These are phyloP conservation scores for Hymenochirus boettgeri DNA, from an alignment of 2,113 vertebrate genomes.

Conservation along the genomic window DNA sequence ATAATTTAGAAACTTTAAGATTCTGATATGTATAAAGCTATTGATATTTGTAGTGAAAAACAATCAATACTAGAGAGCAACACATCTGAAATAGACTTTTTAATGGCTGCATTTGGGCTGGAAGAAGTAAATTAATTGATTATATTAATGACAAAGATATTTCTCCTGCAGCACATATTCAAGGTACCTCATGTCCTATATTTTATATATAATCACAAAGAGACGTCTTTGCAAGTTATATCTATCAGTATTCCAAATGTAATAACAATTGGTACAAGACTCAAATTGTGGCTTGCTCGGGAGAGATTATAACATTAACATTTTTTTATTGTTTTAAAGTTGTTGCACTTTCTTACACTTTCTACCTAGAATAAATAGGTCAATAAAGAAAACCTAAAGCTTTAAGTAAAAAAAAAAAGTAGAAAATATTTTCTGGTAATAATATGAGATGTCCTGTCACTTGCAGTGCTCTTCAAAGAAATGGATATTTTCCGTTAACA, in stretches of 20 bases:
- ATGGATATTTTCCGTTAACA: constrained; percentile 24
- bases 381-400: not conserved
- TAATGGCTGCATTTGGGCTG: constrained; percentile 76
- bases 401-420: not conserved
- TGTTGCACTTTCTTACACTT: not conserved
- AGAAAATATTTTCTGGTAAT: constrained; percentile 8
- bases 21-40: constrained; percentile 80
- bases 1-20: constrained; percentile 83
- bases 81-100: constrained; percentile 79
- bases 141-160: constrained; percentile 61
- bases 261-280: too few relatives aligned
- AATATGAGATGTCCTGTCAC: constrained; percentile 39
- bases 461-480: constrained; percentile 35
- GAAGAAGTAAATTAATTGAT: constrained; percentile 85
- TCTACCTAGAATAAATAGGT: not conserved
- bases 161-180: constrained; percentile 21
- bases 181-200: too few relatives aligned
- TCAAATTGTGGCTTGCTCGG: too few relatives aligned
- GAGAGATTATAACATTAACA: too few relatives aligned
- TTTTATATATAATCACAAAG: too few relatives aligned
- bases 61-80: constrained; percentile 79
- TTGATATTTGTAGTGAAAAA: constrained; percentile 86
- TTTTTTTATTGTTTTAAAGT: too few relatives aligned
- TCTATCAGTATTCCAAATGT: too few relatives aligned
- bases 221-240: too few relatives aligned